Base-by-base conservation (phyloP, 2,888 invertebrate genomes). In the Eupithecia centaureata region DNA sequence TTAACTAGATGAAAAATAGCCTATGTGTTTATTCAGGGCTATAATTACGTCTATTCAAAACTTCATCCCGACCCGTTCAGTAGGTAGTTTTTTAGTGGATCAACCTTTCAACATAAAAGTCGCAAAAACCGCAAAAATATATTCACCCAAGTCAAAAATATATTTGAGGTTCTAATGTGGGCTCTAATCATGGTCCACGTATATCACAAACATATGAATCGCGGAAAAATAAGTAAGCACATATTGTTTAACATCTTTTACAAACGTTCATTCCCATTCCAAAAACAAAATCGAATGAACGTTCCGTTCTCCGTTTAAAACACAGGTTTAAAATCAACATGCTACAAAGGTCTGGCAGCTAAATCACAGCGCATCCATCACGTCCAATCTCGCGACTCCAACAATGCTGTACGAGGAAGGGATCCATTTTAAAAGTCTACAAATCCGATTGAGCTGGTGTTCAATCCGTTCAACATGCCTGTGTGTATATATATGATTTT, bases 281-380 rank as follows among this genome's bases (percentile, higher is more conserved):
- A 59, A 58, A 64, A 51, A 51, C n/a, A 51, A 59, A 51, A 33
- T 57, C 27, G 35, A 28, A 47, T 58, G 18, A 58, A 59, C 58
- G 47, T 47, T 58, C 47, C 54, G 22, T 59, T 58, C 28, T 65
- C 58, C 22, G 18, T 57, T 58, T 58, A n/a, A n/a, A n/a, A n/a
- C n/a, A n/a, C n/a, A n/a, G n/a, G n/a, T n/a, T n/a, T n/a, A 28
- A 51, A 66, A 61, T 66, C 27, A 61, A 66, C 47, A 51, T 65
- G 65, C 42, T 60, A 65, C 61, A 60, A 66, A 66, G 66, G 51
- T 54, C 51, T 38, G 65, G n/a, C 57, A 58, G 51, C 57, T 66
- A 57, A 62, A 66, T 66, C 66, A 61, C 61, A 38, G 52, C 22
- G 35, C 58, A 66, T 66, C 47, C 57, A 66, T 66, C 66, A 66